Conservation (phyloP, 1,140 invertebrate species). For the Dendroctonus valens region DNA sequence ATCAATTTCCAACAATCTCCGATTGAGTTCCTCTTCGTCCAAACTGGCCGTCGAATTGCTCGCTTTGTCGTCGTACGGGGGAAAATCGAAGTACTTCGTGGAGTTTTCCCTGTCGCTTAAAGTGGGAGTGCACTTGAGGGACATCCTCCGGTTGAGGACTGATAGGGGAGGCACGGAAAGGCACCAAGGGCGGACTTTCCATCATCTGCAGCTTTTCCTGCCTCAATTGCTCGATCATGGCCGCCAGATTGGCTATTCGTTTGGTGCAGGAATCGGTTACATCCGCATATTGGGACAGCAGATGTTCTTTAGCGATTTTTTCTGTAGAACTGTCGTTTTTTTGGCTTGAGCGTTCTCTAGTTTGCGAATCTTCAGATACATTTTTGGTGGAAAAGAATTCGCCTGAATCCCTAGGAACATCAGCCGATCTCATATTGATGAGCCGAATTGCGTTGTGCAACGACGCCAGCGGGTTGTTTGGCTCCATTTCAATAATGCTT, state of each 20-base stretch:
- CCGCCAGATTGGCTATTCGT: slow-evolving; percentile 55
- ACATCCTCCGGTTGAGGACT: neutral
- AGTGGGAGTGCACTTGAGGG: slow-evolving; percentile 4
- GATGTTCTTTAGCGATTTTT: slow-evolving; percentile 19
- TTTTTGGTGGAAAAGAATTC: slow-evolving; percentile 12
- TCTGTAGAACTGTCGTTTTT: neutral
- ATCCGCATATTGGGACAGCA: slow-evolving; percentile 47
- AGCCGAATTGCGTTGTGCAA: slow-evolving; percentile 36
- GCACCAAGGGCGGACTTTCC: slow-evolving; percentile 15
- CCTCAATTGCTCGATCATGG: slow-evolving; percentile 57
- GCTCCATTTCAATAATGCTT: slow-evolving; percentile 49
- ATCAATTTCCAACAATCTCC: slow-evolving; percentile 40
- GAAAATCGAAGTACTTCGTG: slow-evolving; percentile 42
- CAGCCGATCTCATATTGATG: slow-evolving; percentile 19
- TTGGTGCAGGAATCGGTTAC: slow-evolving; percentile 56
- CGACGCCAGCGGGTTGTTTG: slow-evolving; percentile 38
- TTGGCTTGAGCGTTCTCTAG: neutral
- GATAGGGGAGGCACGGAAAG: neutral
- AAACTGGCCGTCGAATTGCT: slow-evolving; percentile 25
- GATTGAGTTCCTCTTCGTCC: slow-evolving; percentile 37
- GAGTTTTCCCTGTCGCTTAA: slow-evolving; percentile 26
- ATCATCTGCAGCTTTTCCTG: slow-evolving; percentile 53
- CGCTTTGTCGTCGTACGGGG: slow-evolving; percentile 29
- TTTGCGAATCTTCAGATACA: slow-evolving; percentile 15
- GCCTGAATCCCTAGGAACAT: slow-evolving; percentile 25